Percentiles rank a stretch among this genome's conserved stretches.
phyloP scores from a whole-genome alignment of 2,797 vertebrate species.

The Dipus sagitta region DNA sequence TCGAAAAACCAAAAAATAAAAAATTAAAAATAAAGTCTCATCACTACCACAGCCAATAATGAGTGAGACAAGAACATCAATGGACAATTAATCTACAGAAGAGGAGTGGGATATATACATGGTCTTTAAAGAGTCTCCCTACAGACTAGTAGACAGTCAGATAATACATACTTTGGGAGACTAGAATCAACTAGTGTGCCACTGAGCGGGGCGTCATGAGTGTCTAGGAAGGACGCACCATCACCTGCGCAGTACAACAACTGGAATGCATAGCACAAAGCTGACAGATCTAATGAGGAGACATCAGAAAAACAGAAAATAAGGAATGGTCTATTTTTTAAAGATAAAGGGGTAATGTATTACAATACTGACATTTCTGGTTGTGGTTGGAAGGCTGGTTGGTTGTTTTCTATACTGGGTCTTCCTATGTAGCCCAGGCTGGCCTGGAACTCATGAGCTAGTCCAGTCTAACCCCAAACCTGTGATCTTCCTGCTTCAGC shows the following conservation, averaged over 20 bases:
- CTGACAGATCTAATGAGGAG: background rate
- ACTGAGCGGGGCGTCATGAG: background rate
- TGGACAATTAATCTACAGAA: background rate
- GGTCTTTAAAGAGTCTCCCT: background rate
- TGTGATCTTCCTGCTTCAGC: background rate
- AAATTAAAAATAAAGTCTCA: too few species aligned
- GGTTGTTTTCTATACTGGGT: too few species aligned
- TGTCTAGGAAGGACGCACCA: background rate
- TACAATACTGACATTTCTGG: background rate
- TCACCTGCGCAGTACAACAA: background rate
- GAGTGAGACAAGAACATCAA: background rate
- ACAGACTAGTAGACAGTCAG: background rate
- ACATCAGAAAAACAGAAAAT: slow-evolving; percentile 30
- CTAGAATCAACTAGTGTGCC: background rate
- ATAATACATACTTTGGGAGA: background rate
- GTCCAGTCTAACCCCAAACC: background rate
- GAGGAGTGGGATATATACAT: background rate
- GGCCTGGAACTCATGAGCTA: too few species aligned
- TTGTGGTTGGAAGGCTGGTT: too few species aligned
- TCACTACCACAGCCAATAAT: background rate
- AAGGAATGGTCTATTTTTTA: background rate
- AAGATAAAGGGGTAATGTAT: background rate
- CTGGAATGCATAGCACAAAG: background rate
- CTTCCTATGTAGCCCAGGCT: too few species aligned
- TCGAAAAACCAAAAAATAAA: too few species aligned